Evolutionary conservation across 2,113 vertebrate genomes (phyloP), one percentile per base, ranked within the genome.

Genomic region (Eudyptes chrysolophus): DNA sequence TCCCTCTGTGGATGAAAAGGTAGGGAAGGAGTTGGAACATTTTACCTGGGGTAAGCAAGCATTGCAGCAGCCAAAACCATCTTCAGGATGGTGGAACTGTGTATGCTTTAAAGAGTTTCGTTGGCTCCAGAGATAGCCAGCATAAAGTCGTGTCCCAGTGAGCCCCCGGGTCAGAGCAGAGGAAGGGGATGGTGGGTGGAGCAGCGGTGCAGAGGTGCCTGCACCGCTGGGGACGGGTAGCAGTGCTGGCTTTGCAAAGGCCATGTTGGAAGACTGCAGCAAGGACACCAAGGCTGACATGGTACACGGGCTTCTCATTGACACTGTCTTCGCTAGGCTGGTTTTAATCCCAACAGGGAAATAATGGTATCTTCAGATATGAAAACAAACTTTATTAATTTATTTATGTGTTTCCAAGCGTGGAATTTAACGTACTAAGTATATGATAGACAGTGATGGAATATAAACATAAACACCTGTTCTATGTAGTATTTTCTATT

Each of bases 91-190:
- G 36, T 72, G 42, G 25, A 46, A 9, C n/a, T 58, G 30, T 14
- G 24, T n/a, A 14, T 10, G 40, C 72, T 81, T 44, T 40, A 26
- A 60, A 16, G 48, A 71, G 49, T 62, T 86, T 61, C 75, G 55
- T 57, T 65, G 51, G 19, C 32, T 68, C 25, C 7, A 6, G 74
- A 48, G 21, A 4, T 24, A 36, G 22, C 57, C 51, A 77, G 3
- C 30, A 7, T 10, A 3, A 89, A 76, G 32, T 40, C 0, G 0
- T 60, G 51, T 62, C 15, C 20, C 18, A 15, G 30, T 1, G n/a
- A 55, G 75, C 21, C 27, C 38, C 20, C 0, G 2, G n/a, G 21
- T 34, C 16, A 21, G 40, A 40, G 48, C 49, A 88, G 62, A 27
- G 32, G 61, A 36, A 19, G 58, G 25, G 36, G 27, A 6, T 6